Percentiles rank a stretch among this genome's conserved stretches.
phyloP scores from a whole-genome alignment of 1,140 invertebrate species.

The Drosophila serrata region DNA sequence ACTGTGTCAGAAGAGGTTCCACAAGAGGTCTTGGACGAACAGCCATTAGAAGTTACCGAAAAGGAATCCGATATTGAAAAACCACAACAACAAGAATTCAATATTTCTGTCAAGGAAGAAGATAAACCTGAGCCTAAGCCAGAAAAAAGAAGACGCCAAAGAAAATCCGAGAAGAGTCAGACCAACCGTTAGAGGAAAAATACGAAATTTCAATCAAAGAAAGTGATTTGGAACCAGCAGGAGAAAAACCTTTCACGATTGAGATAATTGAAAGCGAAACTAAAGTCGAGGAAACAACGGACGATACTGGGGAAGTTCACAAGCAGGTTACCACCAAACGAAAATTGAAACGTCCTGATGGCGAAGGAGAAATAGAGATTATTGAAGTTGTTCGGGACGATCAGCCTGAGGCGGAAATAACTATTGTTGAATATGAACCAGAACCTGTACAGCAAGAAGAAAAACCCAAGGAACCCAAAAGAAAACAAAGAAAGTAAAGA shows the following conservation, averaged over 20 bases:
- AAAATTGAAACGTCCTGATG: slow-evolving; percentile 82
- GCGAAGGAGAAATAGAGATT: slow-evolving; percentile 84
- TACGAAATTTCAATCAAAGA: slow-evolving; percentile 61
- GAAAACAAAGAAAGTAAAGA: slow-evolving; percentile 72
- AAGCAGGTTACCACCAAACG: slow-evolving; percentile 85
- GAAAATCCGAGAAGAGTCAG: slow-evolving; percentile 17
- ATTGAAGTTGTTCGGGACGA: slow-evolving; percentile 84
- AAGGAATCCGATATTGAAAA: slow-evolving; percentile 56
- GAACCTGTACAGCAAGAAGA: slow-evolving; percentile 46
- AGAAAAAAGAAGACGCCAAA: slow-evolving; percentile 32
- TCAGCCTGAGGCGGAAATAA: slow-evolving; percentile 81
- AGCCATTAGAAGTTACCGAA: slow-evolving; percentile 33
- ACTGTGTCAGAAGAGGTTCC: slow-evolving; percentile 42
- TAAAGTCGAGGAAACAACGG: slow-evolving; percentile 68
- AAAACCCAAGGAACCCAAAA: slow-evolving; percentile 74
- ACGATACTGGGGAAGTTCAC: slow-evolving; percentile 74
- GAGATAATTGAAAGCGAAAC: slow-evolving; percentile 75
- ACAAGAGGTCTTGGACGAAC: slow-evolving; percentile 19
- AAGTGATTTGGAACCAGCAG: slow-evolving; percentile 32
- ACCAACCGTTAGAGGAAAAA: slow-evolving; percentile 19
- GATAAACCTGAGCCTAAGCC: slow-evolving; percentile 16
- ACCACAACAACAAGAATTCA: slow-evolving; percentile 28
- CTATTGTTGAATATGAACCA: slow-evolving; percentile 74
- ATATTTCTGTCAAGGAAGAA: slow-evolving; percentile 41
- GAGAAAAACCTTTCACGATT: slow-evolving; percentile 42